Evolutionary conservation across 92 coral and sea anemone genomes (phyloP), one percentile per base, ranked within the genome.

Genomic region (Phenganax subtilis): DNA sequence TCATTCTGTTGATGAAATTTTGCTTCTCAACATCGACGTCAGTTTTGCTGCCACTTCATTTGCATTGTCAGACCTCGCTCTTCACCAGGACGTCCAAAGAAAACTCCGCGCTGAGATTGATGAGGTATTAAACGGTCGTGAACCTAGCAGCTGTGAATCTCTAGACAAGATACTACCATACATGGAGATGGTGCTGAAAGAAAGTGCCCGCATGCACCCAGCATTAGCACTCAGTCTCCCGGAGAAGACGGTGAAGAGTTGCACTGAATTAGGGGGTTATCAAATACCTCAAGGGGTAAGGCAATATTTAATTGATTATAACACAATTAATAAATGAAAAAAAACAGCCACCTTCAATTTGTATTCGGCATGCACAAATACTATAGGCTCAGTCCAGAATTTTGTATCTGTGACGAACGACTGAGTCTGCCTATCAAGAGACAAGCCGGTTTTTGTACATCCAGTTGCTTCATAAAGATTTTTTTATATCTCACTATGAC

Each of bases 201-300:
- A 92, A 81, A 92, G 97, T 87, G 90, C 93, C 75, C 87, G 97
- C 73, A 88, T 92, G 93, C 89, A 92, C 76, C 97, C 97, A 1
- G 93, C 93, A 12, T 54, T 92, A 80, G 93, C 97, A 37, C 85
- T 92, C 58, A 90, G 92, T 70, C 86, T 92, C 12, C 97, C 97
- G 12, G 97, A 92, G 62, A 90, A 85, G 65, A 92, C 97, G 0
- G 93, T 88, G 17, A 92, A 92, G 80, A 85, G 86, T 1, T 82
- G 88, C 9, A 92, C 97, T 51, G 88, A 92, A 31, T 28, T 92
- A 87, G 93, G 86, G 7, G 93, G 91, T 61, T 92, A 78, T 63
- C 89, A 82, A 87, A 88, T 92, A 16, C 97, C 93, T 54, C 71
- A 92, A 81, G 97, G 97, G 97, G 97, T 90, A 64, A 90, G 89